Base-by-base conservation (phyloP, 2,113 vertebrate species). In the Anguilla rostrata region DNA sequence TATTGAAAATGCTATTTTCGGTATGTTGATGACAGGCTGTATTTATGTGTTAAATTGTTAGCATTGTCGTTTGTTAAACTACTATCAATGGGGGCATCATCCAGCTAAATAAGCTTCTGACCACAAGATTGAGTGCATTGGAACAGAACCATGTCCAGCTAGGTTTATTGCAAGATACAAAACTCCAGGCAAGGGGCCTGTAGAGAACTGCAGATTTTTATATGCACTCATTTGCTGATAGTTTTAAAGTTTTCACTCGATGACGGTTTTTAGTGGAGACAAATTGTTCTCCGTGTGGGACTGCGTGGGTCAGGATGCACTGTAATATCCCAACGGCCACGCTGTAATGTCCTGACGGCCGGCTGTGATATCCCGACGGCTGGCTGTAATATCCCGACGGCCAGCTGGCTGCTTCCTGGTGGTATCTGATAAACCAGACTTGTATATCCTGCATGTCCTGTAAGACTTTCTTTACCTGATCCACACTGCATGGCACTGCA, bases 321-420 rank as follows among this genome's bases (percentile, higher is more conserved):
- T 26, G 26, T 2, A 6, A 3, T 66, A 14, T 29, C 82, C 82
- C 9, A 53, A 29, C 22, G 56, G 53, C 22, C 9, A 49, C 16
- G 14, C 53, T 5, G 26, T 5, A 11, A 39, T 12, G 4, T 4
- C 60, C 20, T 34, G 34, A 34, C 34, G 34, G 34, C 34, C 34
- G 34, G 34, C 34, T 34, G 1, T 34, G 34, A 34, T 34, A 7
- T 75, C 26, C 34, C 34, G 34, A 34, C 34, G 34, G 34, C 34
- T 1, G 1, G 34, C 26, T 26, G 26, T 2, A 26, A 3, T 66
- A 7, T 75, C 26, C 26, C n/a, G 71, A 34, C 11, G n/a, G 26
- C n/a, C 26, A 34, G n/a, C 75, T 39, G 66, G 41, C 83, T 41
- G 40, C 84, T 39, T 84, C 63, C 63, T 84, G 84, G 66, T 78